A percentile compares a stretch with the other conserved stretches of the same genome.
These are phyloP conservation scores for Mus musculus DNA, from an alignment of 2,113 vertebrate genomes.

Conservation along the genomic window DNA sequence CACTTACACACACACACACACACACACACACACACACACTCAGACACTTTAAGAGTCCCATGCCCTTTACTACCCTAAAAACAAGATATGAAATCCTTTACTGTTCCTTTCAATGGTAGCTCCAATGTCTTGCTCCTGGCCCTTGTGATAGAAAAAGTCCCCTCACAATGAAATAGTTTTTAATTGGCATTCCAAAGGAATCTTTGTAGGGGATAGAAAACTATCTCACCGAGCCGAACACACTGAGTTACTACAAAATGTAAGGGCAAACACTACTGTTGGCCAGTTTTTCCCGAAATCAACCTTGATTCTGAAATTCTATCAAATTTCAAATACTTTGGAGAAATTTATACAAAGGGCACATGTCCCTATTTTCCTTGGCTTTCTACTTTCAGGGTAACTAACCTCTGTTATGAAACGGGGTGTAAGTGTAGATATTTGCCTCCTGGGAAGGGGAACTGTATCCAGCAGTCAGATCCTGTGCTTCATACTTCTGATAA, in stretches of 20 bases:
- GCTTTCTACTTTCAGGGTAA: slow-evolving; percentile 59
- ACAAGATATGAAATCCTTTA: not conserved
- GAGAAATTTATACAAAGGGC: slow-evolving; percentile 18
- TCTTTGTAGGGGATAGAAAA: slow-evolving; percentile 56
- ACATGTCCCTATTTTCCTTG: slow-evolving; percentile 57
- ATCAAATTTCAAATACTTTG: slow-evolving; percentile 51
- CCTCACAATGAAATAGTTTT: slow-evolving; percentile 27
- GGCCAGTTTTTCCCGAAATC: slow-evolving; percentile 35
- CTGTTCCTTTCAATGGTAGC: slow-evolving; percentile 48
- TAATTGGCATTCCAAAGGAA: not conserved
- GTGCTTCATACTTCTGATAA: slow-evolving; percentile 67
- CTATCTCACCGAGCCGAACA: slow-evolving; percentile 25
- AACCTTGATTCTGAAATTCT: slow-evolving; percentile 42
- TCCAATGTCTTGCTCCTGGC: slow-evolving; percentile 13
- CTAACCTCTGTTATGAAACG: slow-evolving; percentile 33
- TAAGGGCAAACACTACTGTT: not conserved
- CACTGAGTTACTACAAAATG: slow-evolving; percentile 45
- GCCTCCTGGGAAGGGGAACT: slow-evolving; percentile 16
- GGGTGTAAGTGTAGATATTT: slow-evolving; percentile 47
- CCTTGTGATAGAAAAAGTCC: slow-evolving; percentile 50
- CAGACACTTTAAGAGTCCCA: not conserved
- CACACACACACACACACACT: not conserved
- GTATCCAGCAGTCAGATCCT: slow-evolving; percentile 1
- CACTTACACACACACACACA: not conserved
- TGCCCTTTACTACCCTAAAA: not conserved